These are phyloP conservation scores for Archivesica marissinica DNA, from an alignment of 1,140 invertebrate species.

Conservation along the genomic window DNA sequence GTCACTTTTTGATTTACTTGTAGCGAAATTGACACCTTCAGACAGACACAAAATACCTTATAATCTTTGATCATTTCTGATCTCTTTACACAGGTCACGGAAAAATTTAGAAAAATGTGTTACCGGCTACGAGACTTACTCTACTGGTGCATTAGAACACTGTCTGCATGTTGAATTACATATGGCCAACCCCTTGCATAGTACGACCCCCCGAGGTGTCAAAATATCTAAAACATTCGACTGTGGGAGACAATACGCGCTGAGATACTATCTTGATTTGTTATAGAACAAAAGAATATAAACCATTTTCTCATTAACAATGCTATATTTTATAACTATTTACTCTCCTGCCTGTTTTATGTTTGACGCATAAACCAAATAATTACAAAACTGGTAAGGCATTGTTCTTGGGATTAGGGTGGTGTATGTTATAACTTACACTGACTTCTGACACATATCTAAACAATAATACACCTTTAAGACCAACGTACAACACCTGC, in stretches of 20 bases:
- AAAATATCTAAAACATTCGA: background rate
- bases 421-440: constrained; percentile 4
- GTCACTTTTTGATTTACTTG: constrained; percentile 14
- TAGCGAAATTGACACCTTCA: background rate
- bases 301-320: background rate
- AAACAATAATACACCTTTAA: background rate
- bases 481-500: too few relatives aligned
- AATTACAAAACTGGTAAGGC: constrained; percentile 11
- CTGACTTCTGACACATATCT: constrained; percentile 14
- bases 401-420: background rate
- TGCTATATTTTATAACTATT: constrained; percentile 12
- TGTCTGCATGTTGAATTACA: constrained; percentile 2
- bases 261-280: background rate
- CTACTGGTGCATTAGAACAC: constrained; percentile 1
- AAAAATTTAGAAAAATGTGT: constrained; percentile 3
- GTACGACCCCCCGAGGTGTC: constrained; percentile 13
- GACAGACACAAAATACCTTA: constrained; percentile 19
- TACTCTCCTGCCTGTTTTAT: background rate
- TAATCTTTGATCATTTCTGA: constrained; percentile 25
- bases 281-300: constrained; percentile 2
- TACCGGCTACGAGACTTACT: background rate
- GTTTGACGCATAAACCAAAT: background rate
- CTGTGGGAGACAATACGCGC: background rate
- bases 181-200: constrained; percentile 7
- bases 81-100: constrained; percentile 5